phyloP scores from a whole-genome alignment of 2,113 vertebrate species.

The Pantherophis guttatus region DNA sequence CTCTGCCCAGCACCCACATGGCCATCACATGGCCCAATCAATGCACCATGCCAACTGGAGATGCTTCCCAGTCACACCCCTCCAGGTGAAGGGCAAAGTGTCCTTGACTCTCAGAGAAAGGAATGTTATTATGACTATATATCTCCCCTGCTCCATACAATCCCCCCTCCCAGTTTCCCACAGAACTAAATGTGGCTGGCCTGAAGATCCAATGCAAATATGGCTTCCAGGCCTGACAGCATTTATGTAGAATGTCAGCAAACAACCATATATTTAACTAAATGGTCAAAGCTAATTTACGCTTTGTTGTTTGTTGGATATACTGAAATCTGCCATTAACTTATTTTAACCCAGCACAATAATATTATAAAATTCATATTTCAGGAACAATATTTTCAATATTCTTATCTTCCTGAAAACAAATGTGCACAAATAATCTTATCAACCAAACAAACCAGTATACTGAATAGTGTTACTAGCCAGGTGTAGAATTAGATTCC shows the following conservation, averaged over 20 bases:
- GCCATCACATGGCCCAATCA: too few relatives aligned
- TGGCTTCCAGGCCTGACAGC: too few relatives aligned
- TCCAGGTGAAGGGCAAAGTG: too few relatives aligned
- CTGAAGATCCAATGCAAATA: too few relatives aligned
- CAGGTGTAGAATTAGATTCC: neutral
- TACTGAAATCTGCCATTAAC: neutral
- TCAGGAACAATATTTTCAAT: neutral
- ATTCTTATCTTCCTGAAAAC: neutral
- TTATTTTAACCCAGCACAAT: neutral
- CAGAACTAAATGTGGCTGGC: too few relatives aligned
- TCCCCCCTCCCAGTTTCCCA: too few relatives aligned
- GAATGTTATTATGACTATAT: too few relatives aligned
- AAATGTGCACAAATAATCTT: neutral
- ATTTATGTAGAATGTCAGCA: neutral
- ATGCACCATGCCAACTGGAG: too few relatives aligned
- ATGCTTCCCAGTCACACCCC: too few relatives aligned
- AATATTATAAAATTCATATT: neutral
- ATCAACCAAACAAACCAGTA: neutral
- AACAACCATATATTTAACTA: neutral
- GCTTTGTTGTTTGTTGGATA: neutral
- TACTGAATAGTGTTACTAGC: neutral
- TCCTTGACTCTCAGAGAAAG: too few relatives aligned
- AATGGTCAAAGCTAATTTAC: neutral
- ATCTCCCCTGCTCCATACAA: too few relatives aligned
- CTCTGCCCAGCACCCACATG: too few relatives aligned